Evolutionary conservation across 2,888 invertebrate genomes (phyloP).

Genomic region (Eristalis pertinax): DNA sequence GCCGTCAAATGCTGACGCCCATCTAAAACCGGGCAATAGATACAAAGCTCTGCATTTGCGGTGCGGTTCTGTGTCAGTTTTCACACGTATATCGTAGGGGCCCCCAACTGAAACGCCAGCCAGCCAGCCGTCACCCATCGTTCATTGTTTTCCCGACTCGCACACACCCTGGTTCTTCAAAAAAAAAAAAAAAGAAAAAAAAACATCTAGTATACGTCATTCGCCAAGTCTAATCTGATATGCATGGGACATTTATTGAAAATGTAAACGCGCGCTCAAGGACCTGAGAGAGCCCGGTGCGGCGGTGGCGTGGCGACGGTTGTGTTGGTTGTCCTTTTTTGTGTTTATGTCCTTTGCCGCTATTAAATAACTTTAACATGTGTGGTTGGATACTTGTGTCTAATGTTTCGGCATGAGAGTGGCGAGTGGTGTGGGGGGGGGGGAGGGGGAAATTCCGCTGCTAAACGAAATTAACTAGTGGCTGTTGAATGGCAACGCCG

Average conservation of each 20-base stretch:
- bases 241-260: slow-evolving; percentile 68
- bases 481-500: neutral
- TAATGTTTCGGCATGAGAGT: slow-evolving; percentile 16
- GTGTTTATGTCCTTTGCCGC: slow-evolving; percentile 43
- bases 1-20: neutral
- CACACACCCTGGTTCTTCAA: neutral
- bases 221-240: slow-evolving; percentile 56
- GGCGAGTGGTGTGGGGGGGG: no score
- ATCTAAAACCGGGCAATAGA: neutral
- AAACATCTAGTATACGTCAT: slow-evolving; percentile 33
- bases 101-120: neutral
- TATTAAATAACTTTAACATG: slow-evolving; percentile 46
- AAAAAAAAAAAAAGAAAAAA: slow-evolving; percentile 37
- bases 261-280: slow-evolving; percentile 55
- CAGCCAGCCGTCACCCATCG: neutral
- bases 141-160: neutral
- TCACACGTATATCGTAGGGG: slow-evolving; percentile 14
- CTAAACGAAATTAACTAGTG: slow-evolving; percentile 23
- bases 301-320: neutral
- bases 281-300: neutral
- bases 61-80: slow-evolving; percentile 59
- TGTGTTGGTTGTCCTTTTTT: slow-evolving; percentile 31
- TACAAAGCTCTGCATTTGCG: slow-evolving; percentile 48
- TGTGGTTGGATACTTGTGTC: slow-evolving; percentile 16
- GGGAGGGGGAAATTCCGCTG: neutral